These are phyloP conservation scores for Melanophora roralis DNA, from an alignment of 2,888 invertebrate genomes.

Conservation along the genomic window DNA sequence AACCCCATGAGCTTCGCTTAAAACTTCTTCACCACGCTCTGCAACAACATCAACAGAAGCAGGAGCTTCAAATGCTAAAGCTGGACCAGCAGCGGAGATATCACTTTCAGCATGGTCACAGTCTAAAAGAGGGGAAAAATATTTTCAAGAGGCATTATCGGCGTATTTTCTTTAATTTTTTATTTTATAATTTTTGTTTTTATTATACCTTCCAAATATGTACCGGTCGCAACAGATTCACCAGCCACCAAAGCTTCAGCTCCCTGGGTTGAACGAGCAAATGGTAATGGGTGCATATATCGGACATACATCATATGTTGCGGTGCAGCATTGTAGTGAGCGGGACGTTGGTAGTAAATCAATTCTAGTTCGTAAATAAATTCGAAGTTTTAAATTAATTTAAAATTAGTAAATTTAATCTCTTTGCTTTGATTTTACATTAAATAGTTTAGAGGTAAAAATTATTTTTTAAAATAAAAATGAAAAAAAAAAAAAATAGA, in stretches of 20 bases:
- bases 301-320: conserved; percentile 75
- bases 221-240: conserved; percentile 74
- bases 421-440: too few species aligned
- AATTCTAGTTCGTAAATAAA: conserved; percentile 70
- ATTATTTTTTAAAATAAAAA: too few species aligned
- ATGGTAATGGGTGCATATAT: conserved; percentile 73
- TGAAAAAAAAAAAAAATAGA: too few species aligned
- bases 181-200: too few species aligned
- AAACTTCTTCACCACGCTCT: conserved; percentile 69
- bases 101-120: conserved; percentile 74
- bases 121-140: conserved; percentile 65
- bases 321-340: conserved; percentile 68
- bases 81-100: conserved; percentile 65
- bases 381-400: too few species aligned
- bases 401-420: too few species aligned
- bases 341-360: conserved; percentile 73
- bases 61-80: conserved; percentile 33
- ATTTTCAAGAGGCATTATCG: too few species aligned
- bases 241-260: conserved; percentile 76
- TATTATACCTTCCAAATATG: conserved; percentile 75
- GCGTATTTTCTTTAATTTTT: too few species aligned
- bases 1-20: conserved; percentile 69
- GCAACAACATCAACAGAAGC: conserved; percentile 51
- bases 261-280: conserved; percentile 73
- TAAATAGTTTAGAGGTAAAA: too few species aligned